phyloP scores from a whole-genome alignment of 2,113 vertebrate genomes.

The Pomatostomus ruficeps region DNA sequence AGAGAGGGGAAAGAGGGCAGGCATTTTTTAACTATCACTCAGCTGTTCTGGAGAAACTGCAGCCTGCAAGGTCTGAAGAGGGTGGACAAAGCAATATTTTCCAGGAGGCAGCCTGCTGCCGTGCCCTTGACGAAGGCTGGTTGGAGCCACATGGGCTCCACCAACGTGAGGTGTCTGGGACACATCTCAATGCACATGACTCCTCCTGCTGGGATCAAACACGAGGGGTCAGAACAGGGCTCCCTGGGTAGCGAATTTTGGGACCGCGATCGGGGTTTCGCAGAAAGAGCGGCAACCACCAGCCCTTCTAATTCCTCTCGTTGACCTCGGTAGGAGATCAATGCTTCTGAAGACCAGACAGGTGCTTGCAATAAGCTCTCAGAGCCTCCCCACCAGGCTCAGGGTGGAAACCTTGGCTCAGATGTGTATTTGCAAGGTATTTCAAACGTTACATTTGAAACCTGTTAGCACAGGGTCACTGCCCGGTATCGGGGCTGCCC shows the following conservation, averaged over 20 bases:
- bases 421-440: constrained; percentile 18
- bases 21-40: neutral
- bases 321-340: constrained; percentile 34
- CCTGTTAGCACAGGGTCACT: constrained; percentile 33
- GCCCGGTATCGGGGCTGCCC: neutral
- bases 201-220: constrained; percentile 36
- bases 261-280: neutral
- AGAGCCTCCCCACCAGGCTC: constrained; percentile 28
- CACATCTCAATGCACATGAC: neutral
- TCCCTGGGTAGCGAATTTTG: neutral
- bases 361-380: constrained; percentile 48
- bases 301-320: neutral
- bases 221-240: neutral
- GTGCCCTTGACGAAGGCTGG: neutral
- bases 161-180: neutral
- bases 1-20: neutral
- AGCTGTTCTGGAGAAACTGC: neutral
- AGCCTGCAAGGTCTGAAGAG: neutral
- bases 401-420: constrained; percentile 31
- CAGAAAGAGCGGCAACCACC: neutral
- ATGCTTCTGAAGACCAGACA: constrained; percentile 32
- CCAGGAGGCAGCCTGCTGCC: neutral
- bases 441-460: constrained; percentile 56
- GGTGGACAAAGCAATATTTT: neutral
- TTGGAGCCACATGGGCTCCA: neutral